phyloP scores from a whole-genome alignment of 2,888 invertebrate species.

The Synanthedon tipuliformis region DNA sequence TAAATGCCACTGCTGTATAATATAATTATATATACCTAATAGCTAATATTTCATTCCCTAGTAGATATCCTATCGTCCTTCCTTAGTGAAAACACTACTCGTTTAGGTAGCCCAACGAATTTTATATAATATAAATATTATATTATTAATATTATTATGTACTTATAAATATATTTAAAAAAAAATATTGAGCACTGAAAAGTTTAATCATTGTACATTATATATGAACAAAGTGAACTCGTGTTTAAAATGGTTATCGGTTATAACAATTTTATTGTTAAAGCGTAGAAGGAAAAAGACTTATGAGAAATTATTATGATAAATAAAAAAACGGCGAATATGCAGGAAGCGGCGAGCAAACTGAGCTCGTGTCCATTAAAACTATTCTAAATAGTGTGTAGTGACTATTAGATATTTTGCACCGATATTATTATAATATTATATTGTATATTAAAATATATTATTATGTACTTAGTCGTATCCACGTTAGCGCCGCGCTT shows the following conservation, averaged over 20 bases:
- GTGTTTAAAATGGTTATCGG: constrained; percentile 31
- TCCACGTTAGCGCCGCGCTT: not conserved
- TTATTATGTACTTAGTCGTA: too few species aligned
- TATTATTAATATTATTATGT: too few species aligned
- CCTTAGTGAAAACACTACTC: constrained; percentile 46
- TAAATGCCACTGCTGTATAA: constrained; percentile 14
- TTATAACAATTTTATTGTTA: constrained; percentile 53
- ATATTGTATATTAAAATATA: too few species aligned
- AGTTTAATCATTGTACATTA: constrained; percentile 45
- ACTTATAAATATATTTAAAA: too few species aligned
- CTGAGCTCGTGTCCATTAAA: constrained; percentile 40
- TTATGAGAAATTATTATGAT: constrained; percentile 27
- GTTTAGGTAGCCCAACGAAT: constrained; percentile 67
- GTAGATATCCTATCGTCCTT: constrained; percentile 46
- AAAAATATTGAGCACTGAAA: constrained; percentile 59
- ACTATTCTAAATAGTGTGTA: constrained; percentile 63
- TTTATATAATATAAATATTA: constrained; percentile 39
- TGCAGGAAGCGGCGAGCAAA: constrained; percentile 22
- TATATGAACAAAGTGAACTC: constrained; percentile 26
- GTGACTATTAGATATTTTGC: constrained; percentile 63
- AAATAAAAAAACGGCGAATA: constrained; percentile 7
- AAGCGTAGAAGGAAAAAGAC: constrained; percentile 55
- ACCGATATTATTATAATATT: constrained; percentile 37
- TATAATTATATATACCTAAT: constrained; percentile 5
- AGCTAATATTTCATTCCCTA: constrained; percentile 54